Evolutionary conservation across 1,140 invertebrate genomes (phyloP).

Genomic region (Psix sp.): DNA sequence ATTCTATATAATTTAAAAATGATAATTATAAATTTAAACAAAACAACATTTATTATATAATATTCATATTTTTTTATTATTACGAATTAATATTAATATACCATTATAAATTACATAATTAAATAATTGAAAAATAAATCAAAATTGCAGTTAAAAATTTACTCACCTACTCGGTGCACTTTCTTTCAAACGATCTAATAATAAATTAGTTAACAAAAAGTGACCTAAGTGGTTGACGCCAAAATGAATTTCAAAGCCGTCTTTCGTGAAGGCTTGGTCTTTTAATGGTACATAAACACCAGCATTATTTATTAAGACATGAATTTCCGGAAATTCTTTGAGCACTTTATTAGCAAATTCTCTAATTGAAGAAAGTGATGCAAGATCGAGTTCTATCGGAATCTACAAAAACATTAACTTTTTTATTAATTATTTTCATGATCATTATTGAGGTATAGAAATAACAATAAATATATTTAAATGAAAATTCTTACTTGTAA

Average conservation of each 20-base stretch:
- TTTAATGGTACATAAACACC: constrained; percentile 80
- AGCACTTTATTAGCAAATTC: constrained; percentile 83
- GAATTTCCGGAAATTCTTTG: constrained; percentile 79
- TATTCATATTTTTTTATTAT: too few relatives aligned
- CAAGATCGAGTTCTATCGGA: constrained; percentile 84
- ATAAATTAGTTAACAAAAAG: constrained; percentile 88
- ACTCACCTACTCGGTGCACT: constrained; percentile 81
- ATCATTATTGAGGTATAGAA: too few relatives aligned
- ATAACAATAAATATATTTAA: too few relatives aligned
- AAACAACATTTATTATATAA: too few relatives aligned
- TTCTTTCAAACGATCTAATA: constrained; percentile 83
- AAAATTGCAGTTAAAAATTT: too few relatives aligned
- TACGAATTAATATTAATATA: too few relatives aligned
- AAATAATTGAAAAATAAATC: too few relatives aligned
- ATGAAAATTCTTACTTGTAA: too few relatives aligned
- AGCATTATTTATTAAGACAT: constrained; percentile 88
- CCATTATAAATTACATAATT: too few relatives aligned
- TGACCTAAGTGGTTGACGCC: constrained; percentile 89
- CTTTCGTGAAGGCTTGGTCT: constrained; percentile 80
- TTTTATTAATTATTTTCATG: constrained; percentile 3
- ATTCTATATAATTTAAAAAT: constrained; percentile 78
- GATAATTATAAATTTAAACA: too few relatives aligned
- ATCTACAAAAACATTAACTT: constrained; percentile 79
- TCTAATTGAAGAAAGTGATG: constrained; percentile 83
- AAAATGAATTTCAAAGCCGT: constrained; percentile 91